Percentiles rank a stretch among this genome's conserved stretches.
Evolutionary conservation across 2,113 vertebrate species (phyloP).

Genomic region (Cynopterus brachyotis): DNA sequence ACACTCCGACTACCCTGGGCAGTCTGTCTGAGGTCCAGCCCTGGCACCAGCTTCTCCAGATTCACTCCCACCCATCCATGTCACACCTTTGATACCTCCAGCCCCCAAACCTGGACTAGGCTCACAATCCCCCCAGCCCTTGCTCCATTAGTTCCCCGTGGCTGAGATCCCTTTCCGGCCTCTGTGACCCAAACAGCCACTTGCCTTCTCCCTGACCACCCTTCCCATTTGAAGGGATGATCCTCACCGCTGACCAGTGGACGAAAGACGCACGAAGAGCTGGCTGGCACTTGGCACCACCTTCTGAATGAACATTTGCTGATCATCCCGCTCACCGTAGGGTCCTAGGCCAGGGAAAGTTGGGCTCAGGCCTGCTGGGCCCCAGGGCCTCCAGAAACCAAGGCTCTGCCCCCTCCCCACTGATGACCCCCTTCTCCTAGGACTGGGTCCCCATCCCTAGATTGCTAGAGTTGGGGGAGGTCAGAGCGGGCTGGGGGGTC

Average conservation of each 20-base stretch:
- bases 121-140: not conserved
- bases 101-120: not conserved
- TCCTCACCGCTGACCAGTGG: slow-evolving; percentile 91
- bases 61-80: not conserved
- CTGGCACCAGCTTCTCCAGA: not conserved
- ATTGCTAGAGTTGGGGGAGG: not conserved
- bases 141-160: not conserved
- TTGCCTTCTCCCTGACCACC: not conserved
- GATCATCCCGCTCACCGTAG: slow-evolving; percentile 92
- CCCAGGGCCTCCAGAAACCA: not conserved
- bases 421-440: slow-evolving; percentile 50
- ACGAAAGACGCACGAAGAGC: slow-evolving; percentile 92
- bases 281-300: slow-evolving; percentile 92
- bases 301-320: slow-evolving; percentile 95
- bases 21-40: not conserved
- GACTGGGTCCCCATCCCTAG: not conserved
- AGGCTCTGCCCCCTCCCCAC: not conserved
- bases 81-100: not conserved
- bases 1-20: not conserved
- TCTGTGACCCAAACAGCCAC: not conserved
- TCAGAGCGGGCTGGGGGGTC: not conserved
- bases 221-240: fast-evolving
- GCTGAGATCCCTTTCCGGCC: not conserved
- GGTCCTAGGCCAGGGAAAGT: slow-evolving; percentile 83
- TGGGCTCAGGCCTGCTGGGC: not conserved